Evolutionary conservation across 2,888 invertebrate species (phyloP), one percentile per base, ranked within the genome.

Genomic region (Dinocampus coccinellae): DNA sequence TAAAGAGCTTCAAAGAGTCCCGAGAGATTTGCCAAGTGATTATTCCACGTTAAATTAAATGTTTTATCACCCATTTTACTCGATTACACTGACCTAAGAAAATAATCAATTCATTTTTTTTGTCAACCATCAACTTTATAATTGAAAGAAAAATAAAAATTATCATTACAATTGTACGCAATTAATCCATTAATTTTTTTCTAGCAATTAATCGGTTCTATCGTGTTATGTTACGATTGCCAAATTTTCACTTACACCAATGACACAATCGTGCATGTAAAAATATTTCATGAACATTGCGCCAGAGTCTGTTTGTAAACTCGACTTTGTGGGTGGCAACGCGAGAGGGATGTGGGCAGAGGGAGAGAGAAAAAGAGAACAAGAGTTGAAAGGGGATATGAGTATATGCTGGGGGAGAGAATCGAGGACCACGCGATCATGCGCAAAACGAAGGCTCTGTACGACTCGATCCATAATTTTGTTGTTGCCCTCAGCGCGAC

Each of bases 41-140:
- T 92, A 88, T 93, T 92, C 92, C 92, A 92, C 83, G 91, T 91
- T 78, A 92, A 88, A 88, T 92, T 92, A 88, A 92, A 92, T 85
- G 91, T 92, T 88, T 91, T 91, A 79, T 91, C 91, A 83, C 90
- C 90, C 90, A 90, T 91, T 68, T 65, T 79, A n/a, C 7, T 4
- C 57, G 61, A 22, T 58, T 16, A 47, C 22, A 29, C 3, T 24
- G 29, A 47, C 16, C 47, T 52, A 13, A 9, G 52, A 52, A 20
- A 16, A 16, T 39, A 39, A 42, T 42, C 1, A 22, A n/a, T 47
- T 16, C 16, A 47, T 6, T 10, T 11, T 22, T 3, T n/a, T n/a
- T n/a, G n/a, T n/a, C n/a, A 29, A 29, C 29, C 29, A 29, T 29
- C 7, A 29, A 29, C 7, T 29, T 7, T 29, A 29, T 7, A 29